Evolutionary conservation across 92 coral and sea anemone genomes (phyloP), one percentile per base, ranked within the genome.

Genomic region (Plumapathes pennacea): DNA sequence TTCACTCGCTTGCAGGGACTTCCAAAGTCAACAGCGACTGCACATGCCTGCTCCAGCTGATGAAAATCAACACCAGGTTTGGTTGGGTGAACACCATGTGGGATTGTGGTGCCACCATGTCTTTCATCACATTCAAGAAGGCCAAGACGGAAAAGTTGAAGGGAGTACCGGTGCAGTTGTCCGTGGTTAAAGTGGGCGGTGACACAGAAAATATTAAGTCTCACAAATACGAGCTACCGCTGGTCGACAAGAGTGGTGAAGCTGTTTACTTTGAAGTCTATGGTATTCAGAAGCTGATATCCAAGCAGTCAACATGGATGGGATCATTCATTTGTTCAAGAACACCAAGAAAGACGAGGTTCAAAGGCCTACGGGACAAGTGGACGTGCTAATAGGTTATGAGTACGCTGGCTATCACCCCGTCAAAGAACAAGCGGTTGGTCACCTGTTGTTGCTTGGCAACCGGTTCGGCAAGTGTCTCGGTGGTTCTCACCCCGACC

Each of bases 351-450:
- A 52, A 60, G 60, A 62, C 6, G 81, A 70, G 22, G 57, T 82
- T 28, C 54, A 25, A 33, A 73, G 79, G 38, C 89, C 89, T 6
- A 30, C 41, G 12, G 89, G 84, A 38, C 23, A 76, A 12, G 64
- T 82, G 29, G 87, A 82, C 48, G 84, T 82, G 19, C 29, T 81
- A 44, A 81, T 78, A 38, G 82, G 80, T 4, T 84, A 78, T 32
- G 82, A 84, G 36, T 78, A 84, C 36, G 90, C 90, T 5, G 90
- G 58, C 17, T 78, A 33, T 46, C 85, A 78, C 51, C 85, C 86
- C 11, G 74, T 51, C 22, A 41, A 26, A 46, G 78, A 67, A 23
- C 77, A 67, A 47, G 52, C 5, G 30, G 2, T 32, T 9, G 77
- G 49, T 12, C 78, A 74, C 48, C 23, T 67, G 10, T 38, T 81